These are phyloP conservation scores for Alloplasta piceator DNA, from an alignment of 2,888 invertebrate genomes.

Conservation along the genomic window DNA sequence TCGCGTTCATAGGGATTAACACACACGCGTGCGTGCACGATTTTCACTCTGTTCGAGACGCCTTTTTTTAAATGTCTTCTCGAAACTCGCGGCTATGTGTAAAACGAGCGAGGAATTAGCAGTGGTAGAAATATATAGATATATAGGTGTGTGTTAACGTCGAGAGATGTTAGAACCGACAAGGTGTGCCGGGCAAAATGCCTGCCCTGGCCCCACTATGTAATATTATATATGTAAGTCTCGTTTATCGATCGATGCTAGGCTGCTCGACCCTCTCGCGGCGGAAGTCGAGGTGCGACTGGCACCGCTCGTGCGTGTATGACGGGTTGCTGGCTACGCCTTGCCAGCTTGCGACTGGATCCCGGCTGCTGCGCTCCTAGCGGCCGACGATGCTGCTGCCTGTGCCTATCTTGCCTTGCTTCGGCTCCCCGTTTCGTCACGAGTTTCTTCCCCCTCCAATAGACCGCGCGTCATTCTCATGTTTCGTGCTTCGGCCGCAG, in stretches of 20 bases:
- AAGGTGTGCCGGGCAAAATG: slow-evolving; percentile 64
- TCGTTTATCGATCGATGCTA: slow-evolving; percentile 53
- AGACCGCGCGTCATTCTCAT: slow-evolving; percentile 59
- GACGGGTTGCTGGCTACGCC: slow-evolving; percentile 65
- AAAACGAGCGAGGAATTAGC: neutral
- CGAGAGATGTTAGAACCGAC: slow-evolving; percentile 14
- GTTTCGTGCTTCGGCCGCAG: slow-evolving; percentile 51
- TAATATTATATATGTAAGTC: slow-evolving; percentile 39
- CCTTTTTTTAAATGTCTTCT: neutral
- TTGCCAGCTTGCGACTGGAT: slow-evolving; percentile 62
- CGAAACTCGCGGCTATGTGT: neutral
- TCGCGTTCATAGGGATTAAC: neutral
- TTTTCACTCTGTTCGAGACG: neutral
- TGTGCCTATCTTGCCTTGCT: slow-evolving; percentile 34
- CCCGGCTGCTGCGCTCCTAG: slow-evolving; percentile 61
- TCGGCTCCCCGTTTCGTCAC: slow-evolving; percentile 63
- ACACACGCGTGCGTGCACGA: neutral
- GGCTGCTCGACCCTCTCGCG: slow-evolving; percentile 64
- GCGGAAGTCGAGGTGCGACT: slow-evolving; percentile 70
- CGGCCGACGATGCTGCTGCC: slow-evolving; percentile 54
- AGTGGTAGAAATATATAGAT: slow-evolving; percentile 1
- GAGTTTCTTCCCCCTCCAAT: slow-evolving; percentile 50
- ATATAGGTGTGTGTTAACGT: neutral
- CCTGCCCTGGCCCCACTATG: slow-evolving; percentile 58
- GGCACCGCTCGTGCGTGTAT: slow-evolving; percentile 53